phyloP scores from a whole-genome alignment of 1,140 invertebrate species.

The Achroia grisella region DNA sequence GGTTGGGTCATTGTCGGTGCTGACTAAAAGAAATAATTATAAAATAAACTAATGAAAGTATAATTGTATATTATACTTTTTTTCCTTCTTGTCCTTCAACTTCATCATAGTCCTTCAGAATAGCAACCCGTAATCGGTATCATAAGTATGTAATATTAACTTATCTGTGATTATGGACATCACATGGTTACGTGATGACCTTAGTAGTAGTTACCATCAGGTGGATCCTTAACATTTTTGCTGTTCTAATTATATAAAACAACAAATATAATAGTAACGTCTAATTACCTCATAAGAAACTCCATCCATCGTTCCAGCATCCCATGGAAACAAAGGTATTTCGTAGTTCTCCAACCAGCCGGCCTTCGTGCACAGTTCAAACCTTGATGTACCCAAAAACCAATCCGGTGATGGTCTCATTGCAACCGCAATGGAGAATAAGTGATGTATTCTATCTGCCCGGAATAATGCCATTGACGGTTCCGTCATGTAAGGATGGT shows the following conservation, averaged over 20 bases:
- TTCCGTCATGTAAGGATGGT: slow-evolving; percentile 48
- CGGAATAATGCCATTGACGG: slow-evolving; percentile 50
- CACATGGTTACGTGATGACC: too few species aligned
- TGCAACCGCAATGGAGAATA: slow-evolving; percentile 47
- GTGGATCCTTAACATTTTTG: neutral
- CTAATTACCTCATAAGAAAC: slow-evolving; percentile 49
- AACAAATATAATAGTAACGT: neutral
- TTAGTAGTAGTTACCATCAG: too few species aligned
- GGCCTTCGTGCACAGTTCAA: slow-evolving; percentile 44
- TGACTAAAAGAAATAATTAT: slow-evolving; percentile 30
- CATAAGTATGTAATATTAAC: too few species aligned
- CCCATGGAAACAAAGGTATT: slow-evolving; percentile 54
- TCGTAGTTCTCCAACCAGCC: slow-evolving; percentile 37
- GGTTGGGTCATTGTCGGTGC: slow-evolving; percentile 33
- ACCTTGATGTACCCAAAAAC: slow-evolving; percentile 50
- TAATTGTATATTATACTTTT: too few species aligned
- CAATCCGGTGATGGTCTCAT: slow-evolving; percentile 58
- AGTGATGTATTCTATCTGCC: slow-evolving; percentile 44
- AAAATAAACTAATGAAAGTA: too few species aligned
- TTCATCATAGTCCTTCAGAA: too few species aligned
- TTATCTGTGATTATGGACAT: too few species aligned
- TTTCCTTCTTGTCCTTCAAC: too few species aligned
- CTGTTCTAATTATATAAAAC: too few species aligned
- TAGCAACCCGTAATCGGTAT: too few species aligned
- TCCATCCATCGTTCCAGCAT: slow-evolving; percentile 54